Evolutionary conservation across 53 echinoderm and acorn worm species (phyloP).

Genomic region (Holothuria scabra): DNA sequence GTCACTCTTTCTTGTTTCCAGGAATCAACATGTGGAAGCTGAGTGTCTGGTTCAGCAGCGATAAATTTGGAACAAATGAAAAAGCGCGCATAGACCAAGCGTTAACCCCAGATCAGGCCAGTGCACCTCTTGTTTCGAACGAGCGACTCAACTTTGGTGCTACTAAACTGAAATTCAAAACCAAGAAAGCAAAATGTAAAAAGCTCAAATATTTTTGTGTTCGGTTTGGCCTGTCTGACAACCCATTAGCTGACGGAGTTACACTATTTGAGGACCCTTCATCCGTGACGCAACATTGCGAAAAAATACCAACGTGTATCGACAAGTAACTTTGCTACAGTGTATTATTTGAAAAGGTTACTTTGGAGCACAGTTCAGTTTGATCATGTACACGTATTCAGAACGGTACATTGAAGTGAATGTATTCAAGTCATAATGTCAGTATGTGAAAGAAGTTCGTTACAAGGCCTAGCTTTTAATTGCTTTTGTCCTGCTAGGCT

Average conservation of each 20-base stretch:
- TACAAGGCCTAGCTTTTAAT: too few relatives aligned
- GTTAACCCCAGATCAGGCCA: background rate
- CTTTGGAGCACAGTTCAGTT: too few relatives aligned
- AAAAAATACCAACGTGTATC: background rate
- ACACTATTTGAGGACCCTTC: background rate
- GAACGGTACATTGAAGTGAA: too few relatives aligned
- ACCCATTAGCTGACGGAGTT: background rate
- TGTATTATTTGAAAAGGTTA: too few relatives aligned
- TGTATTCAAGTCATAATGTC: too few relatives aligned
- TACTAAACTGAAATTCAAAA: slow-evolving; percentile 12
- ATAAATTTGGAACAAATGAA: background rate
- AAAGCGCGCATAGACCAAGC: background rate
- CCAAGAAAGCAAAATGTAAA: slow-evolving; percentile 28
- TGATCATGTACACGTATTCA: too few relatives aligned
- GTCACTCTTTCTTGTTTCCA: background rate
- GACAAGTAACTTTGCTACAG: too few relatives aligned
- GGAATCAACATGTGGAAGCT: slow-evolving; percentile 22
- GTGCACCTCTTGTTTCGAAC: background rate
- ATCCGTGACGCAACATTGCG: background rate
- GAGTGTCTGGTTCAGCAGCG: background rate
- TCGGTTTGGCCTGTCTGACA: slow-evolving; percentile 3
- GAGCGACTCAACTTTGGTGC: background rate
- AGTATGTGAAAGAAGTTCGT: too few relatives aligned
- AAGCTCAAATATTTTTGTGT: slow-evolving; percentile 4
- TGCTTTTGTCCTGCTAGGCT: too few relatives aligned